Percentiles rank a stretch among this genome's conserved stretches.
phyloP scores from a whole-genome alignment of 2,113 vertebrate genomes.

The Epinephelus lanceolatus region DNA sequence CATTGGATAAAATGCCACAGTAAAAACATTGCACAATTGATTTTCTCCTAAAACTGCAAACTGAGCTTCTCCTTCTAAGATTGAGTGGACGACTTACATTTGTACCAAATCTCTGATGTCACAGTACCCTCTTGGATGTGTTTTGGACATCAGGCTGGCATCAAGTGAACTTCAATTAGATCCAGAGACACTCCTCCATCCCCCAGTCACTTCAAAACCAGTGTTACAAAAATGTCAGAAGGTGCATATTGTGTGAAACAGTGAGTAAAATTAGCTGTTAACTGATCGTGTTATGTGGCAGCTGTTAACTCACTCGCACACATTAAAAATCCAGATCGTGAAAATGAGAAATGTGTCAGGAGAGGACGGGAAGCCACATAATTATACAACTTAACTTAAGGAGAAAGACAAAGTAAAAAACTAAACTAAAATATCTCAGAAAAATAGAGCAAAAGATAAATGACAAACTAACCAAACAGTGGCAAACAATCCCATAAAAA shows the following conservation, averaged over 20 bases:
- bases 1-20: not conserved
- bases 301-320: conserved; percentile 2
- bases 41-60: not conserved
- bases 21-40: not conserved
- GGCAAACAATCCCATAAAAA: too few species aligned
- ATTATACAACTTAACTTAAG: too few species aligned
- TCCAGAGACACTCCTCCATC: not conserved
- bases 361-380: too few species aligned
- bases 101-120: not conserved
- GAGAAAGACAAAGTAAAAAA: too few species aligned
- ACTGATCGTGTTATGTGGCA: conserved; percentile 35
- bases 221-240: not conserved
- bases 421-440: too few species aligned
- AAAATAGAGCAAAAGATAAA: too few species aligned
- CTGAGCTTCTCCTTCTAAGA: not conserved
- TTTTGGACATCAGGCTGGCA: not conserved
- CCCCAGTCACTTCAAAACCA: not conserved
- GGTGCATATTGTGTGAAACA: not conserved
- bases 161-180: not conserved
- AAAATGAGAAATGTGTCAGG: too few species aligned
- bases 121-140: not conserved
- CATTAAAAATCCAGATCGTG: too few species aligned
- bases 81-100: not conserved
- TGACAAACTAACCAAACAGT: too few species aligned
- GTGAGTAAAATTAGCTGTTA: conserved; percentile 38